Conservation (phyloP, 1,140 invertebrate species). For the Bombus huntii region DNA sequence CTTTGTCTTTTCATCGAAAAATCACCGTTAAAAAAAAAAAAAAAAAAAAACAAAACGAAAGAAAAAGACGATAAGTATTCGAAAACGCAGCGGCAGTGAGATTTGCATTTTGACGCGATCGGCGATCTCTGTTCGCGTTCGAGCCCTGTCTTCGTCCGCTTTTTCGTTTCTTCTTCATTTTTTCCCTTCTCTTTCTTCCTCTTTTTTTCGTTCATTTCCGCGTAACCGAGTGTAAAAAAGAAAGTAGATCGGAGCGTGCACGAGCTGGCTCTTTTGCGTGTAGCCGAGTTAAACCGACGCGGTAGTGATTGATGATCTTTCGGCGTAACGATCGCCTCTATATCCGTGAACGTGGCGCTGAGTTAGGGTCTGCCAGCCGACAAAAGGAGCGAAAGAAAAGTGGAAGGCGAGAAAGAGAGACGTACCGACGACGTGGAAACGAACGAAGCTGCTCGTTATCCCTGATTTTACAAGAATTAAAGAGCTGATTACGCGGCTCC, state of each 20-base stretch:
- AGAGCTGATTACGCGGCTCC: conserved; percentile 65
- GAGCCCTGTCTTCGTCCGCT: neutral
- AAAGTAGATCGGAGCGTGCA: conserved; percentile 66
- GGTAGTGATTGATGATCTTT: conserved; percentile 72
- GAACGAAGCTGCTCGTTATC: conserved; percentile 66
- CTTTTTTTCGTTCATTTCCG: conserved; percentile 37
- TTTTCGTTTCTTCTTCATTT: neutral
- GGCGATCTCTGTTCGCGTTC: neutral
- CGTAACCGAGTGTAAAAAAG: conserved; percentile 64
- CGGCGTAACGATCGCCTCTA: conserved; percentile 72
- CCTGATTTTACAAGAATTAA: conserved; percentile 71
- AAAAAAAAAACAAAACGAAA: neutral
- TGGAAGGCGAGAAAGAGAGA: conserved; percentile 25
- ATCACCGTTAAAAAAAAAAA: rapidly evolving
- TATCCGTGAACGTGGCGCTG: conserved; percentile 65
- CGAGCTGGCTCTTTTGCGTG: conserved; percentile 66
- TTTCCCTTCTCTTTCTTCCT: neutral
- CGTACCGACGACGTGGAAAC: conserved; percentile 53
- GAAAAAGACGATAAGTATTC: neutral
- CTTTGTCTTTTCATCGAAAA: neutral
- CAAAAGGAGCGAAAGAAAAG: conserved; percentile 47
- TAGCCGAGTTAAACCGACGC: conserved; percentile 70
- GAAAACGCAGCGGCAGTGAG: no score
- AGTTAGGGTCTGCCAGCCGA: conserved; percentile 49
- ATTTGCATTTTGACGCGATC: conserved; percentile 16